Base-by-base conservation (phyloP, 2,888 invertebrate genomes). In the Caenorhabditis plicata region DNA sequence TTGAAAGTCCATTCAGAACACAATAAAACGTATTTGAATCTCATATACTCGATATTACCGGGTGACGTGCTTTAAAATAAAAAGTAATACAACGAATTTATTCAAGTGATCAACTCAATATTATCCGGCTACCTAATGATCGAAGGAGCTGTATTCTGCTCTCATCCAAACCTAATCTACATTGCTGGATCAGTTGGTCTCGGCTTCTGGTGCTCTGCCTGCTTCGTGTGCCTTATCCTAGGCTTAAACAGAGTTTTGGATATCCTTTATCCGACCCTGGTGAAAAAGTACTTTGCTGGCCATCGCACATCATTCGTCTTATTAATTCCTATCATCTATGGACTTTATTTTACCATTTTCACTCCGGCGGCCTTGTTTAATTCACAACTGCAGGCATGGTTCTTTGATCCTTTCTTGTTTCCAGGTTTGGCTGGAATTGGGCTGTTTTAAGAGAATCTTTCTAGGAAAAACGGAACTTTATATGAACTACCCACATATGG, bases 401-500 rank as follows among this genome's bases (percentile, higher is more conserved):
- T 41, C 27, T 41, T 35, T n/a, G 35, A 35, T 15, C 35, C 35
- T n/a, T 20, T 35, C 19, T 20, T 35, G 9, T 35, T 35, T n/a
- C n/a, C n/a, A n/a, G n/a, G n/a, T n/a, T n/a, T n/a, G n/a, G n/a
- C n/a, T n/a, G n/a, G n/a, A n/a, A n/a, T n/a, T n/a, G n/a, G n/a
- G n/a, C n/a, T n/a, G n/a, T n/a, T n/a, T n/a, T n/a, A n/a, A n/a
- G n/a, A n/a, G 35, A 35, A 33, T 33, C 17, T 17, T 15, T n/a
- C 17, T 33, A 33, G n/a, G 13, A 33, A 17, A 15, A 8, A 33
- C 15, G n/a, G 5, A n/a, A n/a, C 15, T 35, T 35, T 35, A 17
- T 20, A 20, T 35, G 20, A 17, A 49, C 49, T 41, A 41, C 15
- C 49, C 49, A 2, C 49, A 49, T 13, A 42, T 40, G 8, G 40